Base-by-base conservation (phyloP, 2,113 vertebrate genomes). In the Mustela lutreola region DNA sequence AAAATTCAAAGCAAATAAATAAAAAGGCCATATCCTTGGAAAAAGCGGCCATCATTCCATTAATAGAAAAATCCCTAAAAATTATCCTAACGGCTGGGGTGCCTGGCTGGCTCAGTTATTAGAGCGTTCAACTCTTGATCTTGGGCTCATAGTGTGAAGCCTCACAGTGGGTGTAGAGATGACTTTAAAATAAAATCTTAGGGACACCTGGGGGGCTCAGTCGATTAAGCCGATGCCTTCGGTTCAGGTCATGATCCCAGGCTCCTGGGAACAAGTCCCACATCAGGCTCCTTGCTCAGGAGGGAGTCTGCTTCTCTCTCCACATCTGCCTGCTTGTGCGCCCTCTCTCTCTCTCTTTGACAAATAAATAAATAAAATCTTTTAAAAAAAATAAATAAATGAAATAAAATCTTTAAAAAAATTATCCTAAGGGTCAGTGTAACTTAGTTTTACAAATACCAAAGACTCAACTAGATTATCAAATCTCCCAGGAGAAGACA, bases 21-120 rank as follows among this genome's bases (percentile, higher is more conserved):
- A 79, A 91, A 67, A 5, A 60, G 56, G 78, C 75, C 33, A 78
- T 93, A 67, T 63, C 92, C 33, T 33, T 84, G n/a, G 24, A 21
- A 80, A 96, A 45, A 92, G 42, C 76, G 21, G 31, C 9, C 45
- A 82, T 73, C 7, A 91, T 45, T 85, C 48, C 53, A 67, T n/a
- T 91, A 92, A 78, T 75, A 91, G 82, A 84, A 93, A 91, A 96
- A 19, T 88, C 31, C 70, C 92, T 94, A 95, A 79, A 97, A 75
- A 86, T 94, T 86, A 95, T 62, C n/a, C 70, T 26, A 45, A 76
- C 0, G 3, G 24, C 22, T 12, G 4, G 24, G 42, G 73, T 31
- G 15, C 26, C 14, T 76, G 75, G 24, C 14, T 76, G 75, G 75
- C 39, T 76, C 24, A 42, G 36, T 28, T 24, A 22, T 24, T 76